Base-by-base conservation (phyloP, 2,113 vertebrate genomes). In the Protobothrops mucrosquamatus region DNA sequence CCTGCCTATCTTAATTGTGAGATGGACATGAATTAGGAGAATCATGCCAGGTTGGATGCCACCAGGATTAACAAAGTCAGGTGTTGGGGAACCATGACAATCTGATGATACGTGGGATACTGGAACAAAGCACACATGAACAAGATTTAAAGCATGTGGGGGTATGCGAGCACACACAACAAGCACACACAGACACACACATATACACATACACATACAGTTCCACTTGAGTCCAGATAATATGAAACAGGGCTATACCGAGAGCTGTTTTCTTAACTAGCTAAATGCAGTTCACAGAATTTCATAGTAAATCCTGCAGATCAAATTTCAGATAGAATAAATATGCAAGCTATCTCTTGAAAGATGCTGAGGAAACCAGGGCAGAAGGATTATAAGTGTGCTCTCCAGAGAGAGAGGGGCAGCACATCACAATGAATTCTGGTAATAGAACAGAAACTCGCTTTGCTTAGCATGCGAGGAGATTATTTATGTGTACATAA, bases 301-400 rank as follows among this genome's bases (percentile, higher is more conserved):
- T 93, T 96, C 97, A 96, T 92, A 95, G 95, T 94, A 94, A 97
- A 96, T 97, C 97, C 95, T 94, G 96, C 95, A 96, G 95, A 95
- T 95, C 96, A 95, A 96, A 96, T 96, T 95, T 95, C 95, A 96
- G 97, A 94, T 95, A 93, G 96, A 95, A 96, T 95, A 96, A 96
- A 96, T 95, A 95, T 95, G 96, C 95, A 94, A 94, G 94, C 95
- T 95, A 95, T 96, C 94, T 94, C 91, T 95, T 94, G 96, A 96
- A 96, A 94, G 94, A 95, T 94, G 94, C 94, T 95, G 96, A 88
- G 52, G 90, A 24, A 90, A 64, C 34, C 88, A 52, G 64, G 34
- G 88, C 86, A 93, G 92, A 89, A 64, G 9, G 26, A 64, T 64
- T 64, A 10, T 12, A 29, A 64, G 24, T 61, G 59, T 61, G 54